Evolutionary conservation across 2,888 invertebrate genomes (phyloP).

Genomic region (Deilephila porcellus): DNA sequence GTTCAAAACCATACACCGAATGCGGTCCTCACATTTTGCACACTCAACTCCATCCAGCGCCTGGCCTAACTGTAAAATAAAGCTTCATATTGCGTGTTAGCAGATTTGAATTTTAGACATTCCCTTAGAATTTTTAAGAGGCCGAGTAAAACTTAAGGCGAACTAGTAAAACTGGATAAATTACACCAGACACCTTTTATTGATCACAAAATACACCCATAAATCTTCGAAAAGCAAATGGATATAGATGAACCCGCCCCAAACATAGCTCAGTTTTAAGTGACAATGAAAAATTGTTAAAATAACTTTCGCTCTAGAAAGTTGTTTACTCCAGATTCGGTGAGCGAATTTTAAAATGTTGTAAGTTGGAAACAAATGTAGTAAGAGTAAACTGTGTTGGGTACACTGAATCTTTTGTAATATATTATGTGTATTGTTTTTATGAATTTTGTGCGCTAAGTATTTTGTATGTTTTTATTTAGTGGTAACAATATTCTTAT

Average conservation of each 20-base stretch:
- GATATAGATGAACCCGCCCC: background rate
- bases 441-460: no score
- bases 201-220: background rate
- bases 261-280: slow-evolving; percentile 14
- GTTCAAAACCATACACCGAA: no score
- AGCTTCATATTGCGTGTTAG: no score
- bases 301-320: slow-evolving; percentile 7
- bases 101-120: no score
- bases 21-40: no score
- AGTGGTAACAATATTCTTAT: no score
- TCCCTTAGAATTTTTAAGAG: no score
- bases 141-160: no score
- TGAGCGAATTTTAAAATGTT: slow-evolving; percentile 19
- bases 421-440: background rate
- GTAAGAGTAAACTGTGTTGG: background rate
- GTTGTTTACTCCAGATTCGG: slow-evolving; percentile 21
- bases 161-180: no score
- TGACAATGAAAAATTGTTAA: slow-evolving; percentile 4
- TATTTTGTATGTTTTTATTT: no score
- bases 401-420: background rate
- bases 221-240: background rate
- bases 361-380: background rate
- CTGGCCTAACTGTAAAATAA: no score
- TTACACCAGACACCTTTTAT: background rate
- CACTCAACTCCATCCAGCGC: no score